A percentile compares a stretch with the other conserved stretches of the same genome.
phyloP scores from a whole-genome alignment of 2,797 vertebrate species.

The Cirrhinus mrigala region DNA sequence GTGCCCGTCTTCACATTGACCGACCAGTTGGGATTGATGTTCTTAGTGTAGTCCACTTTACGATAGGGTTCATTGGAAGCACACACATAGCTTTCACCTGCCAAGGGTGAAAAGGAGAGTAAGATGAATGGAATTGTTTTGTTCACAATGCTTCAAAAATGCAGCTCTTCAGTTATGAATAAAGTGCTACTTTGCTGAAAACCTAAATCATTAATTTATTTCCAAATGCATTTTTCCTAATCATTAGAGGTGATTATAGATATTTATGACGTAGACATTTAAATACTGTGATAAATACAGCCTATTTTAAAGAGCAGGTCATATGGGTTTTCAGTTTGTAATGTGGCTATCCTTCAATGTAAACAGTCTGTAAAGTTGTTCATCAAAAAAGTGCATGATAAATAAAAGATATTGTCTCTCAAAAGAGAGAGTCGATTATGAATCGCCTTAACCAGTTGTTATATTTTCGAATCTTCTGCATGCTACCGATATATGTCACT shows the following conservation, averaged over 20 bases:
- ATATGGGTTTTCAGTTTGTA: too few species aligned
- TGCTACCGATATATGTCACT: too few species aligned
- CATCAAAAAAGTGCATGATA: too few species aligned
- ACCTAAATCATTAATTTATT: background rate
- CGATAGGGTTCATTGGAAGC: conserved; percentile 94
- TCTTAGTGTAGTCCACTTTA: conserved; percentile 95
- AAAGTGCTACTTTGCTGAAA: background rate
- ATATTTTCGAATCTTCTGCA: too few species aligned
- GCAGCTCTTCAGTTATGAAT: background rate
- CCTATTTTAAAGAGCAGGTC: background rate
- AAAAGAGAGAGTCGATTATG: too few species aligned
- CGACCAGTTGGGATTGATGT: conserved; percentile 96
- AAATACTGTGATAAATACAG: background rate
- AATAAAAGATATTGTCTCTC: too few species aligned
- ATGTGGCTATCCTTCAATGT: too few species aligned
- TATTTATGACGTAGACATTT: background rate
- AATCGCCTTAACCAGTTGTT: too few species aligned
- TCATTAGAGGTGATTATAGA: background rate
- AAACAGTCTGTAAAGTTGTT: too few species aligned
- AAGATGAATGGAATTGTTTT: background rate
- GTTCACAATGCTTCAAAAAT: background rate
- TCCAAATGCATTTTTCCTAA: background rate
- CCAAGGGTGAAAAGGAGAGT: background rate
- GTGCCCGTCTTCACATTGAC: conserved; percentile 88
- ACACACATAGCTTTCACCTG: conserved; percentile 98